Percentiles rank a stretch among this genome's conserved stretches.
Evolutionary conservation across 2,113 vertebrate genomes (phyloP).

Genomic region (Rhinolophus sinicus): DNA sequence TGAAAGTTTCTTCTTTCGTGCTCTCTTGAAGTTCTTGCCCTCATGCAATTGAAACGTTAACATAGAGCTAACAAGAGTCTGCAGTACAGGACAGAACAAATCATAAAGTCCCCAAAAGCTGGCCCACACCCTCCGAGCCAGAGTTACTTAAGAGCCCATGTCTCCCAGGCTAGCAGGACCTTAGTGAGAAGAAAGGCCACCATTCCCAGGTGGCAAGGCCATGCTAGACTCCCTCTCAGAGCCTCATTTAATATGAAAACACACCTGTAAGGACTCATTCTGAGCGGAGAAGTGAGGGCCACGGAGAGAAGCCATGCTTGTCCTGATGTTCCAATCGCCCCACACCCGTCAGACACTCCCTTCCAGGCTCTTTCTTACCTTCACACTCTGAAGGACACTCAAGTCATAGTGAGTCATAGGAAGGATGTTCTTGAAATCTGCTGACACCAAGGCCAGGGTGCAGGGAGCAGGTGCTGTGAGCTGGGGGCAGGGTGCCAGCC

Average conservation of each 20-base stretch:
- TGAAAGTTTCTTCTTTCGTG: background rate
- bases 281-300: background rate
- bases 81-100: background rate
- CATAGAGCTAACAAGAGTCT: background rate
- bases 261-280: background rate
- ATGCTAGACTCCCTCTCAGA: background rate
- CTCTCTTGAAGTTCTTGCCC: background rate
- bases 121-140: background rate
- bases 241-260: background rate
- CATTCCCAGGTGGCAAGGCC: no score
- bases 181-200: background rate
- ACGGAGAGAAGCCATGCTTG: accelerated
- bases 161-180: background rate
- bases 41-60: background rate
- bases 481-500: background rate
- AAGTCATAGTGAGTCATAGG: background rate
- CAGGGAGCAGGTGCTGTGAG: background rate
- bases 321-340: background rate
- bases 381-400: background rate
- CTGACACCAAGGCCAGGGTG: background rate
- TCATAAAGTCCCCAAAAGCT: background rate
- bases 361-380: background rate
- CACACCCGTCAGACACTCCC: background rate
- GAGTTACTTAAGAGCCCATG: background rate
- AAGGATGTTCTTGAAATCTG: background rate